phyloP scores from a whole-genome alignment of 2,888 invertebrate genomes.

The Stenurella melanura region DNA sequence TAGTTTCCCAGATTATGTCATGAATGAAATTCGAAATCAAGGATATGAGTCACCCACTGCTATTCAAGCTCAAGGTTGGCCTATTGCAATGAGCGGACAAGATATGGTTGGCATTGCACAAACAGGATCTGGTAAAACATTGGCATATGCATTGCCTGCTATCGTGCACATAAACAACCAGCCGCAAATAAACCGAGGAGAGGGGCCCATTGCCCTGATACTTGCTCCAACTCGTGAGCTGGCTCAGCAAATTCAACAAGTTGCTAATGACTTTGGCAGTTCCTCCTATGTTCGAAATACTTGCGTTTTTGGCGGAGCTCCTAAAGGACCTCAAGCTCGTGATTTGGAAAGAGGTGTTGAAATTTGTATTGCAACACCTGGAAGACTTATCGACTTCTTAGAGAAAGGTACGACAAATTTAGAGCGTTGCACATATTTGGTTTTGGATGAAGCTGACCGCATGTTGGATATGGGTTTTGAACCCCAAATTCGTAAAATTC shows the following conservation, averaged over 20 bases:
- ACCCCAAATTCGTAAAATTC: constrained; percentile 95
- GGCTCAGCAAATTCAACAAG: constrained; percentile 90
- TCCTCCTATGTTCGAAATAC: constrained; percentile 88
- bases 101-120: constrained; percentile 94
- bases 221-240: constrained; percentile 87
- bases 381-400: constrained; percentile 89
- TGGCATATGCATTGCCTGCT: constrained; percentile 89
- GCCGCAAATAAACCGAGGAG: constrained; percentile 84
- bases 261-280: constrained; percentile 89
- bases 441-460: constrained; percentile 95
- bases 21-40: constrained; percentile 84
- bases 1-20: constrained; percentile 85
- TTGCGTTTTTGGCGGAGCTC: constrained; percentile 95
- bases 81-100: constrained; percentile 87
- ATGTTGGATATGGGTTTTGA: constrained; percentile 99
- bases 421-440: constrained; percentile 86
- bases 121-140: constrained; percentile 88
- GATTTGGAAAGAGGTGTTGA: constrained; percentile 85
- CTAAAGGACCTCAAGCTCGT: constrained; percentile 88
- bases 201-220: constrained; percentile 89
- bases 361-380: constrained; percentile 93
- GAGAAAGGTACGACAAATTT: constrained; percentile 84
- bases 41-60: constrained; percentile 84
- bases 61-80: constrained; percentile 93
- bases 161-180: constrained; percentile 93